Percentiles rank a stretch among this genome's conserved stretches.
Conservation (phyloP, 1,140 invertebrate species). For the Reticulitermes speratus region DNA sequence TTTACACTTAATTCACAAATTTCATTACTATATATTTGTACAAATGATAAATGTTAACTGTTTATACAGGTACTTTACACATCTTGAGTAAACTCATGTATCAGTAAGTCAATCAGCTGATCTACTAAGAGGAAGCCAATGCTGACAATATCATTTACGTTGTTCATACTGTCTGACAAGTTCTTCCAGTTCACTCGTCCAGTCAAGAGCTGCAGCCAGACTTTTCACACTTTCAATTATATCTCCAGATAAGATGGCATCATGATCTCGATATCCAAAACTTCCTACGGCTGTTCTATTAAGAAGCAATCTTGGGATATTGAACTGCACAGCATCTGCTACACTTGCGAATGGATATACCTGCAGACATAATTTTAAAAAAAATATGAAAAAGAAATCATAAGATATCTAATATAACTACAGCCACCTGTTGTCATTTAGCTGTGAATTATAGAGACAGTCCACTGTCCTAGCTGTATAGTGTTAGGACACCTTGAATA, state of each 20-base stretch:
- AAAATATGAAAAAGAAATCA: not conserved
- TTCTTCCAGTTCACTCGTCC: slow-evolving; percentile 24
- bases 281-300: slow-evolving; percentile 29
- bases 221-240: slow-evolving; percentile 25
- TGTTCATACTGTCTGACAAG: slow-evolving; percentile 20
- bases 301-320: slow-evolving; percentile 29
- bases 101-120: not conserved
- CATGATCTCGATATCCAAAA: slow-evolving; percentile 29
- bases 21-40: too few species aligned
- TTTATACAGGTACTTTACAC: too few species aligned
- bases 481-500: not conserved
- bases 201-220: slow-evolving; percentile 22
- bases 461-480: not conserved
- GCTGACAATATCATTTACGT: not conserved
- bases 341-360: slow-evolving; percentile 33
- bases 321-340: slow-evolving; percentile 28
- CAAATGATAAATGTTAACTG: too few species aligned
- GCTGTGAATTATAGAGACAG: not conserved
- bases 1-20: too few species aligned
- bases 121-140: not conserved
- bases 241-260: slow-evolving; percentile 27
- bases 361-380: slow-evolving; percentile 20
- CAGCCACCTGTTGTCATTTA: not conserved
- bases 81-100: not conserved
- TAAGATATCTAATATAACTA: not conserved